A percentile compares a stretch with the other conserved stretches of the same genome.
phyloP scores from a whole-genome alignment of 2,113 vertebrate genomes.

The Noctilio leporinus region DNA sequence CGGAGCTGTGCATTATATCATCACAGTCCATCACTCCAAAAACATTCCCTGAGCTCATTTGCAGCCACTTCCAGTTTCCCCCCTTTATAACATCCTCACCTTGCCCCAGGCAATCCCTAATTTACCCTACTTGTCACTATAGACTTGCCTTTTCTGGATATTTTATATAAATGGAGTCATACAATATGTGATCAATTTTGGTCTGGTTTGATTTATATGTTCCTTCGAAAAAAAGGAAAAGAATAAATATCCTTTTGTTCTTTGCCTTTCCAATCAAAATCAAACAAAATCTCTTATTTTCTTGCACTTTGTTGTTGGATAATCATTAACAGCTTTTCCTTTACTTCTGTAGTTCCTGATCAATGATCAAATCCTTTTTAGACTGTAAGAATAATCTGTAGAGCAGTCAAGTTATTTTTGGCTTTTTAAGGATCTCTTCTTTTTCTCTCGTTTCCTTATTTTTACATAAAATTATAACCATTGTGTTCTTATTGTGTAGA shows the following conservation, averaged over 20 bases:
- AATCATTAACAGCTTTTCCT: background rate
- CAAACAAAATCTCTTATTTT: background rate
- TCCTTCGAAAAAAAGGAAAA: background rate
- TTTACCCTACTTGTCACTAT: background rate
- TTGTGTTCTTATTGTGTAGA: background rate
- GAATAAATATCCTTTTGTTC: background rate
- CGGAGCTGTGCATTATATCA: background rate
- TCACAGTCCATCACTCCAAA: background rate
- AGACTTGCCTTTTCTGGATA: no score
- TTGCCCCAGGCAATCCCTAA: background rate
- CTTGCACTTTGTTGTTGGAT: background rate
- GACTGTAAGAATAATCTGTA: background rate
- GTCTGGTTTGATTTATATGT: background rate
- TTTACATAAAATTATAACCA: background rate
- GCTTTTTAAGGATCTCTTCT: background rate
- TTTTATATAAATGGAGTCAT: no score
- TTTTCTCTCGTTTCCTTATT: background rate
- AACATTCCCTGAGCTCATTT: background rate
- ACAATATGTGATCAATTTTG: background rate
- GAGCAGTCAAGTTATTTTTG: background rate
- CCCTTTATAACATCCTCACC: accelerated
- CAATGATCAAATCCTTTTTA: background rate
- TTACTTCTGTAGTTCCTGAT: background rate
- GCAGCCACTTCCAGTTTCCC: background rate
- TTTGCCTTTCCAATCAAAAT: background rate